Evolutionary conservation across 2,113 vertebrate genomes (phyloP).

Genomic region (Elaphurus davidianus): DNA sequence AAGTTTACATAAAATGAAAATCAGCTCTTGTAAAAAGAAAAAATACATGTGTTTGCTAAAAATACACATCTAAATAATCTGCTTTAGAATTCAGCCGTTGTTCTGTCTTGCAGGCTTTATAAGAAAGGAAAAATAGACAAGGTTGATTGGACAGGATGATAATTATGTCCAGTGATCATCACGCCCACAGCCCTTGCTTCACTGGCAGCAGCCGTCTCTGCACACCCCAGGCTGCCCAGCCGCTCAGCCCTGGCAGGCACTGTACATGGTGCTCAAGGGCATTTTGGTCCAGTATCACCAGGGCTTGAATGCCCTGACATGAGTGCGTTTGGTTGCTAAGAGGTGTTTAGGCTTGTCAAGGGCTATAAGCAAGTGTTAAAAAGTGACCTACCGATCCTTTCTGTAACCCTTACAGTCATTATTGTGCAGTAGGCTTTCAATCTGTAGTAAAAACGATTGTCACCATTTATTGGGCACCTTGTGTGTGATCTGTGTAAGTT

Average conservation of each 20-base stretch:
- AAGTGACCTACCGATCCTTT: neutral
- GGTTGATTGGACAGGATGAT: neutral
- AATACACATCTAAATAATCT: neutral
- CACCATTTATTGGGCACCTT: neutral
- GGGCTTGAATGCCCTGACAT: neutral
- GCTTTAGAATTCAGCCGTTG: neutral
- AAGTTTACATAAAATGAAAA: slow-evolving; percentile 19
- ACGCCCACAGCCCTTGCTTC: neutral
- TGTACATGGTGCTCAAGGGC: neutral
- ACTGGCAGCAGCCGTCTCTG: neutral
- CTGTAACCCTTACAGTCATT: neutral
- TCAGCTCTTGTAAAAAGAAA: neutral
- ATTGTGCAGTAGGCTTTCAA: neutral
- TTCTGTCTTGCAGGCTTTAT: neutral
- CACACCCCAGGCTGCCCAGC: neutral
- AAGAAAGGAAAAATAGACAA: neutral
- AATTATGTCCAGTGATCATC: neutral
- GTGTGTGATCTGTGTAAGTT: neutral
- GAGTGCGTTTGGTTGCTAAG: neutral
- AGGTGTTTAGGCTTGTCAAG: neutral
- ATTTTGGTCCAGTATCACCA: neutral
- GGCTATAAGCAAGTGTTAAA: neutral
- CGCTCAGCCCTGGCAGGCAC: neutral
- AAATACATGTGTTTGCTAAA: neutral
- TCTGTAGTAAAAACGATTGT: neutral